These are phyloP conservation scores for Hypolimnas misippus DNA, from an alignment of 2,888 invertebrate species.

Conservation along the genomic window DNA sequence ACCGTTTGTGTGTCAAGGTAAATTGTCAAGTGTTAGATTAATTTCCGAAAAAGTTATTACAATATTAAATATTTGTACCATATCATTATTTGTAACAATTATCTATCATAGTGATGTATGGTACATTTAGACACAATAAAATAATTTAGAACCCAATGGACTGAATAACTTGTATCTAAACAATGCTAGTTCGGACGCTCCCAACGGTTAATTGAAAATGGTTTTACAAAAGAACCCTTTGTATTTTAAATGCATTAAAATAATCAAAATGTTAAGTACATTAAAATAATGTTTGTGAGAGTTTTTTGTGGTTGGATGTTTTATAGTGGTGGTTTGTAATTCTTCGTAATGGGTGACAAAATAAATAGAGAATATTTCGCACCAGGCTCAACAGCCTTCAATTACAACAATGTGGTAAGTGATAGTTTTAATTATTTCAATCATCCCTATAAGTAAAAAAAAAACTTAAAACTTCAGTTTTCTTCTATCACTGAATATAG, in stretches of 20 bases:
- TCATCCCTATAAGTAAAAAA: neutral
- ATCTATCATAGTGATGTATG: neutral
- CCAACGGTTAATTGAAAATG: constrained; percentile 52
- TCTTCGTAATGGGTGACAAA: constrained; percentile 71
- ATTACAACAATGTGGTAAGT: constrained; percentile 81
- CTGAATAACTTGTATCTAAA: constrained; percentile 37
- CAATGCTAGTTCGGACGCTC: constrained; percentile 73
- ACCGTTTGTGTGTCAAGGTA: constrained; percentile 60
- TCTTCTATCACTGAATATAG: neutral
- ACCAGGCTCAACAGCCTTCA: constrained; percentile 73
- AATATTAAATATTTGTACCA: constrained; percentile 3
- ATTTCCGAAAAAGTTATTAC: constrained; percentile 22
- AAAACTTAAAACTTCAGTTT: neutral
- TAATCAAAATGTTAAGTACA: constrained; percentile 47
- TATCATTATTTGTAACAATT: neutral
- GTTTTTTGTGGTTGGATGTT: constrained; percentile 48
- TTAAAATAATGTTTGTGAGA: constrained; percentile 52
- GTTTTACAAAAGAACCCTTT: constrained; percentile 42
- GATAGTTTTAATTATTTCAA: constrained; percentile 16
- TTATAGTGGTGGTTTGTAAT: constrained; percentile 22
- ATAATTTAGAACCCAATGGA: constrained; percentile 8
- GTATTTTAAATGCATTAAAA: constrained; percentile 44
- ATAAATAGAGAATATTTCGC: constrained; percentile 74
- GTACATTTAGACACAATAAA: neutral
- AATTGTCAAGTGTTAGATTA: constrained; percentile 50